These are phyloP conservation scores for Acanthopleura granulata DNA, from an alignment of 2,888 invertebrate genomes.

Conservation along the genomic window DNA sequence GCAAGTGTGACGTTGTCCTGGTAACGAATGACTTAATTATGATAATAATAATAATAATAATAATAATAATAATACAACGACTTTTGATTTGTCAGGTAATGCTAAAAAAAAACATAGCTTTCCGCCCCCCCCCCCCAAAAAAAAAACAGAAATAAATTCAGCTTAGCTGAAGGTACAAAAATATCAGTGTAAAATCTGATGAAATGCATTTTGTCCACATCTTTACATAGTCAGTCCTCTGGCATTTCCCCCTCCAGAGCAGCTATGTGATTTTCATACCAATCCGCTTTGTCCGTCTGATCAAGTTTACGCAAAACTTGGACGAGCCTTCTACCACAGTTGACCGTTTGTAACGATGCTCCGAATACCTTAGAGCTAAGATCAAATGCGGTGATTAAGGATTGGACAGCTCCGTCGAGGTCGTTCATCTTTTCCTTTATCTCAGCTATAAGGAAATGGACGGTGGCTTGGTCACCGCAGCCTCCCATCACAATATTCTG, in stretches of 20 bases:
- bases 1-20: too few species aligned
- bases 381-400: not conserved
- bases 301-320: not conserved
- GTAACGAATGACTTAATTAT: too few species aligned
- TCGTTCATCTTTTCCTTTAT: not conserved
- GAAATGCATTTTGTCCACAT: too few species aligned
- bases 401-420: not conserved
- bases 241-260: not conserved
- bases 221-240: too few species aligned
- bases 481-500: slow-evolving; percentile 11
- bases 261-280: not conserved
- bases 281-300: not conserved
- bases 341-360: not conserved
- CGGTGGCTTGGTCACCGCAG: not conserved
- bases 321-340: not conserved
- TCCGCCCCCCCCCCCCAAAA: too few species aligned
- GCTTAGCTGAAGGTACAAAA: too few species aligned
- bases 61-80: too few species aligned
- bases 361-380: not conserved
- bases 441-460: not conserved
- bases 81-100: too few species aligned
- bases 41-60: too few species aligned
- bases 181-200: too few species aligned
- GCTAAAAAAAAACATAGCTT: too few species aligned
- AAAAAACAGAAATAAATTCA: too few species aligned